phyloP scores from a whole-genome alignment of 2,797 vertebrate genomes.

The Phataginus tricuspis region DNA sequence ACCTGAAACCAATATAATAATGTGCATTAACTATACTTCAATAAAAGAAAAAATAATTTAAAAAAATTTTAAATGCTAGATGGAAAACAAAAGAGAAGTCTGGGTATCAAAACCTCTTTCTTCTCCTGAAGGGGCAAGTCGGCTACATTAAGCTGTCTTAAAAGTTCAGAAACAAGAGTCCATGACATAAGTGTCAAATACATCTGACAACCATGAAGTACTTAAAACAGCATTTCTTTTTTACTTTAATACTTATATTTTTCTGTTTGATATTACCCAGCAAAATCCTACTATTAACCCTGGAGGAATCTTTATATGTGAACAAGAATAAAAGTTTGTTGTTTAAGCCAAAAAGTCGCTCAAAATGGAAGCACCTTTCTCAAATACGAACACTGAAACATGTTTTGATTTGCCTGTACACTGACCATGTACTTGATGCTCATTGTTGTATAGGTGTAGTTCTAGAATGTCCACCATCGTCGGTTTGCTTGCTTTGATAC shows the following conservation, averaged over 20 bases:
- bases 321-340: slow-evolving; percentile 22
- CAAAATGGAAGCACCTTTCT: not conserved
- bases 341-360: slow-evolving; percentile 61
- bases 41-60: too few relatives aligned
- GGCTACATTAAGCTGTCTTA: not conserved
- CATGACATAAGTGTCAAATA: rapidly evolving
- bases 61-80: not conserved
- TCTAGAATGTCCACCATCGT: slow-evolving; percentile 54
- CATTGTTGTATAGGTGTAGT: not conserved
- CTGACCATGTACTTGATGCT: slow-evolving; percentile 11
- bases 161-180: not conserved
- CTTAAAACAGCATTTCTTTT: not conserved
- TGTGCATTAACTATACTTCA: too few relatives aligned
- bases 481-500: not conserved
- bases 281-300: not conserved
- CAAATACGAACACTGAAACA: slow-evolving; percentile 24
- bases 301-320: not conserved
- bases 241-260: not conserved
- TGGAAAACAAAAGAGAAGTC: not conserved
- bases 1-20: too few relatives aligned
- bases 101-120: not conserved
- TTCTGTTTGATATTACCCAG: not conserved
- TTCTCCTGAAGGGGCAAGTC: not conserved
- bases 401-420: slow-evolving; percentile 21
- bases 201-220: not conserved